Base-by-base conservation (phyloP, 2,888 invertebrate species). In the Napeogenes inachia region DNA sequence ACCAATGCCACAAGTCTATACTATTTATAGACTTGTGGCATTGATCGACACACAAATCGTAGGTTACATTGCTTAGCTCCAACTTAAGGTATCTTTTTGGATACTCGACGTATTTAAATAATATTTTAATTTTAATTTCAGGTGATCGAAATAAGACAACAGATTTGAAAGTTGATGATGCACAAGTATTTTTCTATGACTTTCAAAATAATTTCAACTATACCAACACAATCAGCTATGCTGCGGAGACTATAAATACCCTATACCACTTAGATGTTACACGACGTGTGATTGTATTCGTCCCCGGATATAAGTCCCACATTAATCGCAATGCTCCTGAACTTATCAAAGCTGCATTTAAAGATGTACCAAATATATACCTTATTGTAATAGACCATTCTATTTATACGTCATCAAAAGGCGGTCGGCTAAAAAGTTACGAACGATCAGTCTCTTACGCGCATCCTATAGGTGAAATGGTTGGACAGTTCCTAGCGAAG, bases 221-320 rank as follows among this genome's bases (percentile, higher is more conserved):
- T 6, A 78, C 76, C 2, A 84, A 75, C 56, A 80, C 78, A 0
- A 82, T 89, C 21, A 77, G 82, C 21, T 70, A 68, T 0, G 88
- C 87, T 0, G 77, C 75, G 0, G 76, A 80, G 50, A 79, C 79
- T 0, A 75, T 90, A 61, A 81, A 79, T 2, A 66, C 69, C 3
- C 68, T 68, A 8, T 85, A 87, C 68, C 87, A 85, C 61, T 67
- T 89, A 1, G 89, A 89, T 59, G 64, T 84, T 3, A 75, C 82
- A 1, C 80, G 76, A 53, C 80, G 80, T n/a, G 74, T 89, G 0
- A 79, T 88, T 54, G 80, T 89, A 70, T 89, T 87, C 71, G 87
- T 87, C 0, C 87, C 89, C 0, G 89, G 89, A 2, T 89, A 88
- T 73, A 89, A 88, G 67, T 85, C 89, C 0, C 81, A 88, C 60